Conservation (phyloP, 2,113 vertebrate species). For the Hirundichthys speculiger region DNA sequence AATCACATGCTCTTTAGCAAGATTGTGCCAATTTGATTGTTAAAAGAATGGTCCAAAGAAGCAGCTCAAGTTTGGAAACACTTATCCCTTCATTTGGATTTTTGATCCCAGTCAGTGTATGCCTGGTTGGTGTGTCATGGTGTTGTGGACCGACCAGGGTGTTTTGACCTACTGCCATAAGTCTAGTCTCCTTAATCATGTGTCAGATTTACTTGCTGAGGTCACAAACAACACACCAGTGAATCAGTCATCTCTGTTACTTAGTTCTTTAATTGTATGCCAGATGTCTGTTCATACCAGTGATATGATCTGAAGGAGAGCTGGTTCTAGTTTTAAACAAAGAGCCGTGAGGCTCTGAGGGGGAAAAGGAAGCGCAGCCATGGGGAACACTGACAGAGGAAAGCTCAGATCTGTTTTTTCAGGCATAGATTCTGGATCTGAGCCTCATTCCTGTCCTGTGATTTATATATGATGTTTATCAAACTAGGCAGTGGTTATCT, state of each 20-base stretch:
- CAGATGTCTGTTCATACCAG: slow-evolving; percentile 22
- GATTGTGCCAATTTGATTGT: background rate
- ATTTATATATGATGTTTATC: slow-evolving; percentile 51
- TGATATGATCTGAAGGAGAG: background rate
- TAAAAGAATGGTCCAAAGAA: background rate
- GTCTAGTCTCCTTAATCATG: background rate
- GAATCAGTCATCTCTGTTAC: slow-evolving; percentile 5
- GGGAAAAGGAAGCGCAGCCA: slow-evolving; percentile 55
- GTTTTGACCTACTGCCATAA: background rate
- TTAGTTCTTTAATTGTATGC: slow-evolving; percentile 8
- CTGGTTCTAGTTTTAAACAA: slow-evolving; percentile 18
- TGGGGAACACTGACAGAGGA: slow-evolving; percentile 46
- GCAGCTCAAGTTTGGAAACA: too few species aligned
- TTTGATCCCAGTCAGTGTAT: background rate
- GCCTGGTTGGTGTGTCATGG: background rate
- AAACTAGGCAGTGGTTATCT: background rate
- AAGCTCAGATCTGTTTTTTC: slow-evolving; percentile 63
- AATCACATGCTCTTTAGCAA: too few species aligned
- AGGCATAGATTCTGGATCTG: slow-evolving; percentile 36
- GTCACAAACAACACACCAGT: slow-evolving; percentile 19
- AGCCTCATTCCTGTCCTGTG: slow-evolving; percentile 41
- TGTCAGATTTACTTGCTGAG: slow-evolving; percentile 5
- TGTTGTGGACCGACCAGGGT: background rate
- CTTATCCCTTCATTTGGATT: too few species aligned
- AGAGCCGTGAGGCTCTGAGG: slow-evolving; percentile 48